These are phyloP conservation scores for Lipophrys pholis DNA, from an alignment of 2,113 vertebrate genomes.

Conservation along the genomic window DNA sequence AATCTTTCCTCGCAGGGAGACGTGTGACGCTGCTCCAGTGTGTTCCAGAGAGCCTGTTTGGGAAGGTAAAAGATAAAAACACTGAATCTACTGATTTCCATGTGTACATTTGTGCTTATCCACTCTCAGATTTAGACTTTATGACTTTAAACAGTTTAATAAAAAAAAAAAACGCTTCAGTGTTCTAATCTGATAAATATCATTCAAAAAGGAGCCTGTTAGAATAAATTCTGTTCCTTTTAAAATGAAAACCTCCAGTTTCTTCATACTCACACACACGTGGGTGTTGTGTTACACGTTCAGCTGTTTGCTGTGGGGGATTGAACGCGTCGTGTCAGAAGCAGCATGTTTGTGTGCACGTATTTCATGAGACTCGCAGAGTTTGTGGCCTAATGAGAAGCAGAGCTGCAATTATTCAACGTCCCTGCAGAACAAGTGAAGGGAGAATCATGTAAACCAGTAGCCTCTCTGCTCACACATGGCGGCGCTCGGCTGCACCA, in stretches of 20 bases:
- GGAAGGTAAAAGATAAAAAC: background rate
- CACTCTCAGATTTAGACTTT: too few species aligned
- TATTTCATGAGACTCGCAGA: slow-evolving; percentile 28
- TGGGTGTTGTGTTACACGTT: background rate
- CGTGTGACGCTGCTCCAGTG: background rate
- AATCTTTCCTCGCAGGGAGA: slow-evolving; percentile 21
- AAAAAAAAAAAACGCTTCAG: too few species aligned
- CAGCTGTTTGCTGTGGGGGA: background rate
- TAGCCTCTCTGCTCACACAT: background rate
- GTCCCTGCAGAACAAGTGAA: slow-evolving; percentile 21
- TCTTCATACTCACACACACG: too few species aligned
- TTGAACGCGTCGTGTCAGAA: background rate
- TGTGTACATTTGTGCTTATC: background rate
- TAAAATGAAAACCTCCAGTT: background rate
- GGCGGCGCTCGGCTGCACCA: background rate
- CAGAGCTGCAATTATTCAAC: slow-evolving; percentile 57
- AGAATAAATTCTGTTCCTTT: background rate
- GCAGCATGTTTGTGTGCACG: background rate
- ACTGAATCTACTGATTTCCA: background rate
- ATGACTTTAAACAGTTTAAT: too few species aligned
- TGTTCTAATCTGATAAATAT: too few species aligned
- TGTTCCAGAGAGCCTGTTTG: background rate
- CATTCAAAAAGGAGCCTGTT: too few species aligned
- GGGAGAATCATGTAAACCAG: slow-evolving; percentile 25
- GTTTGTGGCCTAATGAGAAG: slow-evolving; percentile 44